Evolutionary conservation across 1,140 invertebrate species (phyloP).

Genomic region (Arctopsyche grandis): DNA sequence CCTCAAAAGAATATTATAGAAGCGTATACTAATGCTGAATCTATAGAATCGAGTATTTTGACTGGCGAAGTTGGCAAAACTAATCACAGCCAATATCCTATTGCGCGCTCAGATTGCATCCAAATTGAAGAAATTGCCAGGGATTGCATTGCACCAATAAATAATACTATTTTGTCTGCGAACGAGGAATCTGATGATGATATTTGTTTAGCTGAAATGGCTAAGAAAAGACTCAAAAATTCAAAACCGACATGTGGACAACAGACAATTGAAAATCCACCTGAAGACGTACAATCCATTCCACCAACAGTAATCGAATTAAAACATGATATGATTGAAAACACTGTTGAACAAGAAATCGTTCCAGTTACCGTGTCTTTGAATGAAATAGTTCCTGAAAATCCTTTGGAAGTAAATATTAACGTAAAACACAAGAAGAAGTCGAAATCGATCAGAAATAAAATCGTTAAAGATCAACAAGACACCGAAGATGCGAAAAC

Average conservation of each 20-base stretch:
- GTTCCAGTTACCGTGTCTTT: too few relatives aligned
- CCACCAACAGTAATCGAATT: background rate
- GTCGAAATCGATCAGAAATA: too few relatives aligned
- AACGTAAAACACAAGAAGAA: too few relatives aligned
- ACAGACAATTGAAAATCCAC: background rate
- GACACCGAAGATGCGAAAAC: background rate
- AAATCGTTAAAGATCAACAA: background rate
- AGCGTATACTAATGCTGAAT: background rate
- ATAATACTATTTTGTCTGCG: slow-evolving; percentile 15
- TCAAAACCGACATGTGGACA: background rate
- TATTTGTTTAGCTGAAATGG: slow-evolving; percentile 49
- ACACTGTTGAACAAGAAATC: too few relatives aligned
- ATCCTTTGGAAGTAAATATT: too few relatives aligned
- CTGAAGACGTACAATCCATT: background rate
- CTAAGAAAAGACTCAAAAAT: slow-evolving; percentile 45
- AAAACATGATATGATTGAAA: too few relatives aligned
- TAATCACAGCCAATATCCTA: slow-evolving; percentile 3
- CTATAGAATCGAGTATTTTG: slow-evolving; percentile 22
- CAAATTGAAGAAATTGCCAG: background rate
- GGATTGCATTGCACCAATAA: background rate
- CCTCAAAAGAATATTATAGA: background rate
- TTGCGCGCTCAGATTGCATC: background rate
- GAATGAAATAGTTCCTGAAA: too few relatives aligned
- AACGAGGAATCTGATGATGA: slow-evolving; percentile 52
- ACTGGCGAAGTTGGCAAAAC: slow-evolving; percentile 4